Evolutionary conservation across 2,797 vertebrate species (phyloP).

Genomic region (Scyliorhinus canicula): DNA sequence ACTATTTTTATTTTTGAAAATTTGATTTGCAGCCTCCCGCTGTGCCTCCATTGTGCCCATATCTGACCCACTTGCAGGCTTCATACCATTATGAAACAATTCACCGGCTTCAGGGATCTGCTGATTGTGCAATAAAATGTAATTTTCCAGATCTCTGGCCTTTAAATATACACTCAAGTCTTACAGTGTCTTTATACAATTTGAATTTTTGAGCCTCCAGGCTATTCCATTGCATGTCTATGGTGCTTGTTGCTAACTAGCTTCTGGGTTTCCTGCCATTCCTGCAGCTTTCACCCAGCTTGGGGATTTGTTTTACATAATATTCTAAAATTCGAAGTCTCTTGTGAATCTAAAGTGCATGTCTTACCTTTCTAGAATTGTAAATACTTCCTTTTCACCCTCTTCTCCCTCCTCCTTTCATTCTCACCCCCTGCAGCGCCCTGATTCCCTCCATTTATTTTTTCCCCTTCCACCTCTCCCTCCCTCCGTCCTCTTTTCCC

Average conservation of each 20-base stretch:
- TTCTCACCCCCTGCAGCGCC: neutral
- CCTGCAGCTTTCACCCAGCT: neutral
- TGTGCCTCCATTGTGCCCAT: neutral
- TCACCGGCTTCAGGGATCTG: neutral
- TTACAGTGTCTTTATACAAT: neutral
- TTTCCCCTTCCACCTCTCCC: neutral
- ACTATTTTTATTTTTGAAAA: neutral
- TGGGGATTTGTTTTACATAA: neutral
- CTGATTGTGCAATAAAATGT: neutral
- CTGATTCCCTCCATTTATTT: neutral
- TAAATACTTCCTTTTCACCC: neutral
- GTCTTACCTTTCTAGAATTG: neutral
- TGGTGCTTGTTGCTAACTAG: neutral
- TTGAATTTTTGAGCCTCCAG: neutral
- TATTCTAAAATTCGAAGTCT: neutral
- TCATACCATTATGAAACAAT: neutral
- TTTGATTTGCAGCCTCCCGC: neutral
- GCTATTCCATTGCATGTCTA: neutral
- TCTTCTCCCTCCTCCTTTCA: neutral
- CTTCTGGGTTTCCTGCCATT: neutral
- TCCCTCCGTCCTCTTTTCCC: too few species aligned
- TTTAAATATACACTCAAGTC: neutral
- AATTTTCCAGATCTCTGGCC: neutral
- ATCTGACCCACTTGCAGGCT: neutral
- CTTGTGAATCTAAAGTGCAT: neutral